Evolutionary conservation across 2,797 vertebrate genomes (phyloP).

Genomic region (Spinibarbus caldwelli): DNA sequence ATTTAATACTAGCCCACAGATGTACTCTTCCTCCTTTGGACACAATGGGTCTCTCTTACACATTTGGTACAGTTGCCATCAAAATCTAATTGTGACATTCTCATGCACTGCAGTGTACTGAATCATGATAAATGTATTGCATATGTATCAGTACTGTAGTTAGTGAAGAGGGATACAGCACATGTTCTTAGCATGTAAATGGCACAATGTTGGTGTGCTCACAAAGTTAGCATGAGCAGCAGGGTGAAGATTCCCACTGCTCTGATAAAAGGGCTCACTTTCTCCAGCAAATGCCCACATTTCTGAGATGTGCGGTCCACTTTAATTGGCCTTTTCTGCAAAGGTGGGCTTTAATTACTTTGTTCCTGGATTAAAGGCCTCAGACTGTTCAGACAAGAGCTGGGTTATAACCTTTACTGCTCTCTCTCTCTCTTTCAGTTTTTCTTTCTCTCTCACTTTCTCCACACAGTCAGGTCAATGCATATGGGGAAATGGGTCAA

Average conservation of each 20-base stretch:
- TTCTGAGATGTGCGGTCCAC: conserved; percentile 66
- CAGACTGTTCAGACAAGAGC: conserved; percentile 70
- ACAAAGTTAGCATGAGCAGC: conserved; percentile 49
- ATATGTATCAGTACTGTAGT: not conserved
- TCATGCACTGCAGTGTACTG: not conserved
- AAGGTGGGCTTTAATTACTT: conserved; percentile 78
- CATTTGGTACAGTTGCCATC: not conserved
- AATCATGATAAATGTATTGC: not conserved
- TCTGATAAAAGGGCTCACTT: conserved; percentile 71
- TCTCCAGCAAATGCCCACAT: conserved; percentile 72
- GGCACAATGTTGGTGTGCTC: conserved; percentile 33
- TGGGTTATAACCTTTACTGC: conserved; percentile 72
- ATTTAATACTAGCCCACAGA: not conserved
- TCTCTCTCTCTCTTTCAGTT: conserved; percentile 45
- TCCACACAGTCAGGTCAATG: conserved; percentile 21
- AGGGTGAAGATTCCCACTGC: conserved; percentile 58
- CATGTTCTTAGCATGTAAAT: conserved; percentile 28
- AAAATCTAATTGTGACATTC: not conserved
- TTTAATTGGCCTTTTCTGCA: conserved; percentile 79
- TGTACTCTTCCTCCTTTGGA: not conserved
- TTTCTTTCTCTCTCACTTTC: conserved; percentile 29
- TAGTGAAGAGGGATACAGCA: not conserved
- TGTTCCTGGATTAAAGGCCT: conserved; percentile 78
- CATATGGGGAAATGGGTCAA: conserved; percentile 2
- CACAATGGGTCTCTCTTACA: not conserved